These are phyloP conservation scores for Aphrocallistes beatrix DNA, from an alignment of 37 sponge, comb jelly and placozoan genomes.

Conservation along the genomic window DNA sequence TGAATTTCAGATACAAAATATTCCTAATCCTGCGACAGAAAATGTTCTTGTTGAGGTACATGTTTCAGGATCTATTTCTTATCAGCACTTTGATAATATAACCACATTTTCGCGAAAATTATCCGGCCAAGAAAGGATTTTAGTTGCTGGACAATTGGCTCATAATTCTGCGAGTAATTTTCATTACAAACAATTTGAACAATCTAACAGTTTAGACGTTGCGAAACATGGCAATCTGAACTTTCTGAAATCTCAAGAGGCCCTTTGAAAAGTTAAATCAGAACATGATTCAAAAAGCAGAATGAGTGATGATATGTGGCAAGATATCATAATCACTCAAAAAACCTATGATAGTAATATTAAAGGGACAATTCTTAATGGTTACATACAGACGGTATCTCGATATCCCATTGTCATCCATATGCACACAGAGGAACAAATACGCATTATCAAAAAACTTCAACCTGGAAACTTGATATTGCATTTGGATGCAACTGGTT, in stretches of 20 bases:
- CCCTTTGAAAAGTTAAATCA: background rate
- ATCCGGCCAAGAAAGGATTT: background rate
- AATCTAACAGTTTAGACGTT: background rate
- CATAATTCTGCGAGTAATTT: background rate
- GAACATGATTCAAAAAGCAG: background rate
- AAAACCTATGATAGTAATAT: background rate
- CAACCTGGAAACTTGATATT: background rate
- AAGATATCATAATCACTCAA: background rate
- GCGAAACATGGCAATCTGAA: background rate
- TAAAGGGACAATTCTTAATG: background rate
- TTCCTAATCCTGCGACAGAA: background rate
- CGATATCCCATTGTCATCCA: background rate
- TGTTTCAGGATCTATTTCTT: background rate
- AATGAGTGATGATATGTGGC: background rate
- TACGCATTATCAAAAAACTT: background rate
- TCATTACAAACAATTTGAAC: background rate
- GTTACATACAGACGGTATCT: background rate
- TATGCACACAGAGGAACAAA: background rate
- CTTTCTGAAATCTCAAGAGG: background rate
- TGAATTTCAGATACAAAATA: too few relatives aligned
- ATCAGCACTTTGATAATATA: background rate
- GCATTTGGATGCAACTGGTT: constrained; percentile 4
- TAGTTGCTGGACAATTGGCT: background rate
- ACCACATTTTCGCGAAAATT: background rate
- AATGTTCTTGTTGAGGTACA: background rate